A percentile compares a stretch with the other conserved stretches of the same genome.
phyloP scores from a whole-genome alignment of 2,113 vertebrate genomes.

The Perca schrenkii region DNA sequence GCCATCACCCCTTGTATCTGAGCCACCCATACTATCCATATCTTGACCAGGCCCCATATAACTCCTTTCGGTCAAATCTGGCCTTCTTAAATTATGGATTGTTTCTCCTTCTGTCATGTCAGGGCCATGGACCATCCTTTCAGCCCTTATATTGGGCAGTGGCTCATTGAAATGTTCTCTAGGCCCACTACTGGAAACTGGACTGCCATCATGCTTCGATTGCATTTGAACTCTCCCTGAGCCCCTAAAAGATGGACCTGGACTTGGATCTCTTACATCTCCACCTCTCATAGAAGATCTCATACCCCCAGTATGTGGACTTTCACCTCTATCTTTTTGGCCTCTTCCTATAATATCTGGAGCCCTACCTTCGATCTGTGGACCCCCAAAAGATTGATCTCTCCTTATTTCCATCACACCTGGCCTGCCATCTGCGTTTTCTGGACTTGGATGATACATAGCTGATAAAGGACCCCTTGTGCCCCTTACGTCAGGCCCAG shows the following conservation, averaged over 20 bases:
- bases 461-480: not conserved
- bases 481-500: not conserved
- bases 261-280: conserved; percentile 14
- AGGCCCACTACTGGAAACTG: not conserved
- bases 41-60: conserved; percentile 9
- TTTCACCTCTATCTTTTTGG: conserved; percentile 14
- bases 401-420: conserved; percentile 22
- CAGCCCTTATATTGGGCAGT: not conserved
- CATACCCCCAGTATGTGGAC: conserved; percentile 12
- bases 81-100: conserved; percentile 4
- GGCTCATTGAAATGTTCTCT: conserved; percentile 2
- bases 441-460: conserved; percentile 18
- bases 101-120: conserved; percentile 23
- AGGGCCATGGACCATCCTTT: not conserved
- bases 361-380: conserved; percentile 9
- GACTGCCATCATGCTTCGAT: conserved; percentile 20
- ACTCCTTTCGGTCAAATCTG: conserved; percentile 5
- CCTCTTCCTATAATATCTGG: conserved; percentile 1
- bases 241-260: conserved; percentile 16
- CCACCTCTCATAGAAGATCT: conserved; percentile 8
- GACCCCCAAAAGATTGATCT: not conserved
- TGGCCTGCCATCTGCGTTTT: conserved; percentile 2
- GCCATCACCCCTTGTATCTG: not conserved
- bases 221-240: conserved; percentile 15
- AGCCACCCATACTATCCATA: not conserved